Evolutionary conservation across 2,797 vertebrate species (phyloP), one percentile per base, ranked within the genome.

Genomic region (Gymnopithys bicolor): DNA sequence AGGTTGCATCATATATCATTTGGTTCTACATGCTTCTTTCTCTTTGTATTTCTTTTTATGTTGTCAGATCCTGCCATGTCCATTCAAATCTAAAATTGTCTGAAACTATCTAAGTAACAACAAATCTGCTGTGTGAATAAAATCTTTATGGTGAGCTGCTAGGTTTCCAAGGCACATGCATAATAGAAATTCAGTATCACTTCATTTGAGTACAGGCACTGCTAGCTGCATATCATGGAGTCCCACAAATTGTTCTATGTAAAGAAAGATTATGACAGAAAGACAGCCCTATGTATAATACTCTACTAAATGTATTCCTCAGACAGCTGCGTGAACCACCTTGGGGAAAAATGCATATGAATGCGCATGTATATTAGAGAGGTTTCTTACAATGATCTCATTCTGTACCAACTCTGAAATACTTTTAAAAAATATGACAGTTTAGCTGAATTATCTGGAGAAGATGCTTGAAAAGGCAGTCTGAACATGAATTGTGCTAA

Each of bases 91-190:
- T 97, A 97, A 98, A 97, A 97, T 97, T 97, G 96, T 98, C 96
- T 97, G 96, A 97, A 98, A 97, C 95, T 96, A 97, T 97, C 97
- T 97, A 98, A 98, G 97, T 97, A 97, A 97, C 96, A 98, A 98
- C 97, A 97, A 98, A 97, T 98, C 97, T 98, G 97, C 97, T 97
- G 96, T 97, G 97, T 97, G 97, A 97, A 97, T 98, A 98, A 97
- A 98, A 98, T 97, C 97, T 97, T 98, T 97, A 98, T 97, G 97
- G 96, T 28, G 97, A 98, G 96, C 96, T 97, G 93, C 94, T 97
- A 97, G 97, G 97, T 96, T 98, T 98, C 97, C 96, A 97, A 98
- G 95, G 94, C 96, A 97, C 95, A 97, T 97, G 96, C 97, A 98
- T 97, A 98, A 98, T 97, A 97, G 96, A 97, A 98, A 98, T 98